Percentiles rank a stretch among this genome's conserved stretches.
These are phyloP conservation scores for Cervus canadensis DNA, from an alignment of 2,113 vertebrate genomes.

Conservation along the genomic window DNA sequence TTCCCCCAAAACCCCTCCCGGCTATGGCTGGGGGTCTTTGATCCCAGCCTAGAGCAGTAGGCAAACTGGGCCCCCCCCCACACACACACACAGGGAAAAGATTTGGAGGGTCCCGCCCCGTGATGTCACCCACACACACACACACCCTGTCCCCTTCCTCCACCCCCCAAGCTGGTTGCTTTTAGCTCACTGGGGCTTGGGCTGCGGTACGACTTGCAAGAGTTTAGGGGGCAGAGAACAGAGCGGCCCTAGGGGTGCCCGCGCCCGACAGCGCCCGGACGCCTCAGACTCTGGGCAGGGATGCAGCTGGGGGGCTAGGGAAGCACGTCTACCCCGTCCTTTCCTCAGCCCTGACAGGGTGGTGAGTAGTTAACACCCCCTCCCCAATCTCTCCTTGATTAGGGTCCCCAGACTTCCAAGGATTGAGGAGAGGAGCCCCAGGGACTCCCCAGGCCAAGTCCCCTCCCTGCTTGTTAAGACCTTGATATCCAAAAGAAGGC, in stretches of 20 bases:
- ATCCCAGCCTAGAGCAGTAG: background rate
- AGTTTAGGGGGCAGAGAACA: conserved; percentile 40
- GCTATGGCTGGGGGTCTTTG: background rate
- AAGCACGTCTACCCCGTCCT: conserved; percentile 33
- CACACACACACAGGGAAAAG: background rate
- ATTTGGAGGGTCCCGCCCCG: conserved; percentile 48
- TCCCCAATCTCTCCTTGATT: conserved; percentile 41
- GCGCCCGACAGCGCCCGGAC: background rate
- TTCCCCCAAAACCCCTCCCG: background rate
- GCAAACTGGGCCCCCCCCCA: conserved; percentile 8
- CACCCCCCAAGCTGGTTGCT: conserved; percentile 36
- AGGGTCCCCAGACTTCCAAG: background rate
- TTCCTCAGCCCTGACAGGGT: conserved; percentile 58
- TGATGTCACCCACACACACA: conserved; percentile 61
- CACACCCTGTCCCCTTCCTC: conserved; percentile 49
- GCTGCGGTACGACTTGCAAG: conserved; percentile 34
- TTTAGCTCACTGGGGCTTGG: conserved; percentile 43
- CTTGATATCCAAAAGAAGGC: conserved; percentile 1
- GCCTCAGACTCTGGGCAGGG: conserved; percentile 25
- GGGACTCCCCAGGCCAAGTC: background rate
- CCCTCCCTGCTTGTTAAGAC: background rate
- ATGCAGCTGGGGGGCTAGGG: conserved; percentile 50
- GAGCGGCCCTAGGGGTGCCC: background rate
- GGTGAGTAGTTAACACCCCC: conserved; percentile 68
- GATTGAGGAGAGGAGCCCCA: background rate